Evolutionary conservation across 1,140 invertebrate genomes (phyloP).

Genomic region (Aphelenchoides fujianensis): DNA sequence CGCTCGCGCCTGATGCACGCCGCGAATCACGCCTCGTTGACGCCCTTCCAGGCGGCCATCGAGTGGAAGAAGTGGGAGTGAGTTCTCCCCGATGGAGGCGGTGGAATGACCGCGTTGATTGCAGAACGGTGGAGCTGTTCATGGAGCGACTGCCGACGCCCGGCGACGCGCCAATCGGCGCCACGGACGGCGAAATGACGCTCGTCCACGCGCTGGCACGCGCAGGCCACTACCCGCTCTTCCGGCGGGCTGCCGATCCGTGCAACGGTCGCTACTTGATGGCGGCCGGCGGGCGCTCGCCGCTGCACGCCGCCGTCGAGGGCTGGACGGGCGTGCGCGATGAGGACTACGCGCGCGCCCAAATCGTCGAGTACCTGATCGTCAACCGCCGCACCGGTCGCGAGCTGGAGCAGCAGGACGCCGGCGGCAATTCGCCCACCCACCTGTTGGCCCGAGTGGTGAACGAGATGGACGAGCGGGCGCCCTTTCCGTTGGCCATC

Average conservation of each 20-base stretch:
- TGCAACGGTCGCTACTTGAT: neutral
- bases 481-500: neutral
- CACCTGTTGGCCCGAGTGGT: constrained; percentile 5
- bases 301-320: neutral
- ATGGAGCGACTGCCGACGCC: too few species aligned
- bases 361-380: neutral
- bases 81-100: too few species aligned
- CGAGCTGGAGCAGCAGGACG: neutral
- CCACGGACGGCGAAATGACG: too few species aligned
- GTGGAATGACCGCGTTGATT: too few species aligned
- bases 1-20: too few species aligned
- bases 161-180: too few species aligned
- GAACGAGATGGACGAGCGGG: neutral
- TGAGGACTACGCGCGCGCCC: neutral
- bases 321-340: neutral
- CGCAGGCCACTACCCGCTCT: neutral
- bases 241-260: neutral
- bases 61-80: too few species aligned
- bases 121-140: too few species aligned
- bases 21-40: too few species aligned
- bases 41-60: too few species aligned
- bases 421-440: neutral
- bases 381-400: neutral
- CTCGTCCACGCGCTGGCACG: neutral
- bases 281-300: neutral